A percentile compares a stretch with the other conserved stretches of the same genome.
These are phyloP conservation scores for Hoplodrina ambigua DNA, from an alignment of 2,888 invertebrate genomes.

Conservation along the genomic window DNA sequence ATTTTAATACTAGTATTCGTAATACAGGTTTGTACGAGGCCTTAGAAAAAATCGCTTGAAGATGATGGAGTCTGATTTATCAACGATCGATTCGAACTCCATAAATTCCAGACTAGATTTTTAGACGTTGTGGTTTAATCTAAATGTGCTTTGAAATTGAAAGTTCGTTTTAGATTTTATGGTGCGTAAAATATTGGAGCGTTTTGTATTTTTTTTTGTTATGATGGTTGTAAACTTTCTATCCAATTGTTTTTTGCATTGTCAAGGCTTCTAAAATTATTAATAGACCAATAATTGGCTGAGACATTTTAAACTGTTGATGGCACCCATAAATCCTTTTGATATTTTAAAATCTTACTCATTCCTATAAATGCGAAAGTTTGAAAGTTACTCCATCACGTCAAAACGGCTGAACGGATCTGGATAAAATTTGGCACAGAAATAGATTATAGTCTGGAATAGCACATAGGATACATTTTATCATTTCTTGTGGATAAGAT, in stretches of 20 bases:
- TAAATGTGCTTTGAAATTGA: constrained; percentile 38
- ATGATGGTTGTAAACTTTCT: neutral
- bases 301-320: no score
- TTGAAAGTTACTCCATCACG: no score
- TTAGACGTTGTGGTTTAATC: constrained; percentile 15
- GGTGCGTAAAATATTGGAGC: neutral
- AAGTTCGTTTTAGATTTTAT: constrained; percentile 23
- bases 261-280: neutral
- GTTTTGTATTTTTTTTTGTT: neutral
- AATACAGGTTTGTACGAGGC: constrained; percentile 34
- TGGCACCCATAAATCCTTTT: no score
- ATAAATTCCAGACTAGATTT: constrained; percentile 36
- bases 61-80: constrained; percentile 35
- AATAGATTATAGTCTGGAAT: no score
- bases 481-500: no score
- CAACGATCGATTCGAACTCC: constrained; percentile 16
- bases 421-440: no score
- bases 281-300: neutral
- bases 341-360: no score
- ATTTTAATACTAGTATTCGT: constrained; percentile 52
- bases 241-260: neutral
- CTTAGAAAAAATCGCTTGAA: constrained; percentile 39
- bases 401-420: no score
- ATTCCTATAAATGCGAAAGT: no score
- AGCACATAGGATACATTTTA: no score